Conservation (phyloP, 1,140 invertebrate species). For the Apocrypta bakeri region DNA sequence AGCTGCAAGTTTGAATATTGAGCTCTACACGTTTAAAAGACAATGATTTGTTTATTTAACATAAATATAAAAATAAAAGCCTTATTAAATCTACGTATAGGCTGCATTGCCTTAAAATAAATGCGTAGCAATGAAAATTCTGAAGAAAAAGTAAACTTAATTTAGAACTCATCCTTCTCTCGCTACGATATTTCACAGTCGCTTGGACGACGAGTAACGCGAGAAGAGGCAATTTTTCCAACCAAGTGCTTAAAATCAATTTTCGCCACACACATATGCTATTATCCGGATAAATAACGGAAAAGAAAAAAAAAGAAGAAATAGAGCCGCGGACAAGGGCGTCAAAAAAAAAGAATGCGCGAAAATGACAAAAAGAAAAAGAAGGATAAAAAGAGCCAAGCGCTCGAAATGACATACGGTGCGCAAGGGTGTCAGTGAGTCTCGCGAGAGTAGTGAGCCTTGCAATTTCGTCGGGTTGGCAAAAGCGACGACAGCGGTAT, state of each 20-base stretch:
- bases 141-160: background rate
- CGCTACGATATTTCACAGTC: no score
- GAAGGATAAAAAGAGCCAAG: background rate
- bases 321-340: background rate
- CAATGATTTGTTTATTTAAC: no score
- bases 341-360: background rate
- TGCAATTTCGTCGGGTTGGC: constrained; percentile 6
- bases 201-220: no score
- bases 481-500: background rate
- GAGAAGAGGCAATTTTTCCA: no score
- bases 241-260: no score
- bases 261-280: background rate
- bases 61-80: no score
- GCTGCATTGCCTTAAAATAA: no score
- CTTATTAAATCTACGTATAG: no score
- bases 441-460: constrained; percentile 11
- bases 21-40: no score
- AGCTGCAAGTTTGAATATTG: no score
- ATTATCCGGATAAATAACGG: background rate
- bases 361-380: background rate
- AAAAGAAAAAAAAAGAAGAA: background rate
- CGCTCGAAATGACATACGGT: background rate
- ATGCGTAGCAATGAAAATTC: no score
- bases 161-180: background rate
- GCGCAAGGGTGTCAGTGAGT: background rate